A percentile compares a stretch with the other conserved stretches of the same genome.
Evolutionary conservation across 2,888 invertebrate species (phyloP).

Genomic region (Pterobdella sp.): DNA sequence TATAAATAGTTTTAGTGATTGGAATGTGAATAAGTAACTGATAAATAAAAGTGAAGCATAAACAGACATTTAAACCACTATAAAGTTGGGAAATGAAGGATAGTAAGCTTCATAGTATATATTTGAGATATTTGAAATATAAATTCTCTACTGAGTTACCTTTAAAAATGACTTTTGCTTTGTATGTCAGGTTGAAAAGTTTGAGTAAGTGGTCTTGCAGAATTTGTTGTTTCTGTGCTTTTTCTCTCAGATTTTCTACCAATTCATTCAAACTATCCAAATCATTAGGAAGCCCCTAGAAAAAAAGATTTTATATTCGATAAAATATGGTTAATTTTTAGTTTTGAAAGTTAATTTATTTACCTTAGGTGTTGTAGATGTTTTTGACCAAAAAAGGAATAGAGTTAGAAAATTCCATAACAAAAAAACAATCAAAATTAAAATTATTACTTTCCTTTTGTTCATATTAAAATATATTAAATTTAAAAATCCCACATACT

Average conservation of each 20-base stretch:
- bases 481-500: too few relatives aligned
- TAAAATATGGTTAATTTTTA: background rate
- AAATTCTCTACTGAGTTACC: too few relatives aligned
- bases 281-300: background rate
- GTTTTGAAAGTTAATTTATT: background rate
- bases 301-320: background rate
- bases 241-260: conserved; percentile 19
- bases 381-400: conserved; percentile 7
- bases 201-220: background rate
- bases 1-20: too few relatives aligned
- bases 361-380: background rate
- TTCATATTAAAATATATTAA: background rate
- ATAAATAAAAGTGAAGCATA: too few relatives aligned
- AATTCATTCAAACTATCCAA: background rate
- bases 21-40: too few relatives aligned
- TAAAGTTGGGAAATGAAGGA: too few relatives aligned
- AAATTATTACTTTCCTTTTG: conserved; percentile 4
- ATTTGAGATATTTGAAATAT: too few relatives aligned
- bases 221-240: conserved; percentile 3
- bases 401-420: conserved; percentile 20
- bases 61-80: too few relatives aligned
- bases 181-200: too few relatives aligned
- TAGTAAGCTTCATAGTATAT: too few relatives aligned
- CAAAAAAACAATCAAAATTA: conserved; percentile 14
- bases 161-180: too few relatives aligned